A percentile compares a stretch with the other conserved stretches of the same genome.
These are phyloP conservation scores for Axea sp. DNA, from an alignment of 2,888 invertebrate species.

Conservation along the genomic window DNA sequence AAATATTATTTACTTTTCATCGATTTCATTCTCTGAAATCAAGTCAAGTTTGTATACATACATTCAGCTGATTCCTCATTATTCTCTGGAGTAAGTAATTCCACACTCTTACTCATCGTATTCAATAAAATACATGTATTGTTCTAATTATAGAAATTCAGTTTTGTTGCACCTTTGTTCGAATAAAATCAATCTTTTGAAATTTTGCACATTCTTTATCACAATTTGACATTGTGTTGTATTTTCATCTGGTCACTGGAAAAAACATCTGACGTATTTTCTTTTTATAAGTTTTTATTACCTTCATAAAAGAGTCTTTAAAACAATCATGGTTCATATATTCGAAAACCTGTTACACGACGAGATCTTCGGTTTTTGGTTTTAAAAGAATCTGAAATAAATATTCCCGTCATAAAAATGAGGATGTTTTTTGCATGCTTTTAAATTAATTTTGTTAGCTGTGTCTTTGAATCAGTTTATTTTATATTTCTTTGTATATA, in stretches of 20 bases:
- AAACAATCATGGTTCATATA: conserved; percentile 5
- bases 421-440: no score
- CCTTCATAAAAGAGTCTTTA: conserved; percentile 9
- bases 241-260: no score
- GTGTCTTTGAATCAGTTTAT: no score
- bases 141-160: conserved; percentile 19
- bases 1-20: no score
- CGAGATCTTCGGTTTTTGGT: neutral
- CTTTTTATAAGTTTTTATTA: conserved; percentile 1
- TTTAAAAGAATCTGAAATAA: conserved; percentile 31
- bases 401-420: no score
- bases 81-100: conserved; percentile 44
- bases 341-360: conserved; percentile 6
- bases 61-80: conserved; percentile 27
- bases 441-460: no score
- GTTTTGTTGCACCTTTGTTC: conserved; percentile 19
- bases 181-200: conserved; percentile 6
- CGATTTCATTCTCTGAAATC: no score
- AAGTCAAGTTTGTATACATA: conserved; percentile 5
- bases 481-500: no score
- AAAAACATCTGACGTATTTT: no score
- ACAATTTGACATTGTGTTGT: conserved; percentile 9
- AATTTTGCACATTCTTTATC: conserved; percentile 6
- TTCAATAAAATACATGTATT: conserved; percentile 3
- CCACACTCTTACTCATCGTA: conserved; percentile 54